Evolutionary conservation across 64 coral and sea anemone genomes (phyloP).

Genomic region (Catalaphyllia jardinei): DNA sequence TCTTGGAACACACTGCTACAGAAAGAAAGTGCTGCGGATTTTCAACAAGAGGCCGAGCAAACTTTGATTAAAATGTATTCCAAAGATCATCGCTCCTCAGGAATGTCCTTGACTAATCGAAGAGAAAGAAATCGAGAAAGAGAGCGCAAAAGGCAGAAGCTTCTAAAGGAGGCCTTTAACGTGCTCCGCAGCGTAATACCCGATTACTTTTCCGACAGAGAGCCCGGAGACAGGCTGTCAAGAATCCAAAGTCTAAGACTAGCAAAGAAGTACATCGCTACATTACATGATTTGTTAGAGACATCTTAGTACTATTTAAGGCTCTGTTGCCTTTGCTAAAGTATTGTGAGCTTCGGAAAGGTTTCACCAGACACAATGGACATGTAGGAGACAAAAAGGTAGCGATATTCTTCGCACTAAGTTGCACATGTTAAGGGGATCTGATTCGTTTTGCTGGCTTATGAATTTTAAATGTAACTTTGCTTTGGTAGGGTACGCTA

Average conservation of each 20-base stretch:
- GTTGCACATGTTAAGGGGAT: too few species aligned
- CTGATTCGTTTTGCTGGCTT: too few species aligned
- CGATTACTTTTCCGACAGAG: background rate
- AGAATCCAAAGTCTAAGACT: background rate
- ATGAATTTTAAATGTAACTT: too few species aligned
- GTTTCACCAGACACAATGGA: too few species aligned
- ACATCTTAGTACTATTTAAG: background rate
- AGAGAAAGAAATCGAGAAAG: background rate
- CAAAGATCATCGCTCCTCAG: too few species aligned
- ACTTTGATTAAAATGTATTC: background rate
- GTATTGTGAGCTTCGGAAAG: background rate
- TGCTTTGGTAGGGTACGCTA: too few species aligned
- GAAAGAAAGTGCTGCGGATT: background rate
- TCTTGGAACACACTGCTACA: background rate
- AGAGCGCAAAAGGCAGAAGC: background rate
- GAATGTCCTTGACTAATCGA: background rate
- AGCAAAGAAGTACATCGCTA: background rate
- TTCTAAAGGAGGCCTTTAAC: background rate
- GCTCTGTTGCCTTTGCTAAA: background rate
- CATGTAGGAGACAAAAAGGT: too few species aligned
- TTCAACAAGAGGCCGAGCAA: background rate
- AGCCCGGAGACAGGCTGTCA: background rate
- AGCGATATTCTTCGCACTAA: too few species aligned
- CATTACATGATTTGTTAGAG: background rate
- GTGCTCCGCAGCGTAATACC: background rate